A percentile compares a stretch with the other conserved stretches of the same genome.
These are phyloP conservation scores for Hydropotes inermis DNA, from an alignment of 2,113 vertebrate genomes.

Conservation along the genomic window DNA sequence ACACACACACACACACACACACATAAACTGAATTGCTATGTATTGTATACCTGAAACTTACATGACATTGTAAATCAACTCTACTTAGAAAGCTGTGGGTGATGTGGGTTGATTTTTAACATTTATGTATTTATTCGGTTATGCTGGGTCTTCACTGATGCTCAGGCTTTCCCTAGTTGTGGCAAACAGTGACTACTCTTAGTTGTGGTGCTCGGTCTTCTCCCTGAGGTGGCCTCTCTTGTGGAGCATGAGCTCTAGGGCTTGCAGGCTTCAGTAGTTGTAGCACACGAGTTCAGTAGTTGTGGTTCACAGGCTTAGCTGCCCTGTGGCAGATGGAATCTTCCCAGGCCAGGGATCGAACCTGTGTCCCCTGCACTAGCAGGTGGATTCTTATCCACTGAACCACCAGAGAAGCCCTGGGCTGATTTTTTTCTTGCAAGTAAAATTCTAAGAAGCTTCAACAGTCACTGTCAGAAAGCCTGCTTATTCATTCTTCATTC, in stretches of 20 bases:
- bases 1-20: not conserved
- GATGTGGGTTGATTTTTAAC: not conserved
- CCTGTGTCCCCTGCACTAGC: not conserved
- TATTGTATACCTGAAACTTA: not conserved
- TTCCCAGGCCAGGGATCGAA: not conserved
- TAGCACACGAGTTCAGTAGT: not conserved
- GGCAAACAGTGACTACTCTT: not conserved
- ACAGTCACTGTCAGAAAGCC: not conserved
- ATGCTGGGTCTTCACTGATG: rapidly evolving
- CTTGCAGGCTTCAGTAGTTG: not conserved
- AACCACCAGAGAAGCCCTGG: not conserved
- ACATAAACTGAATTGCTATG: not conserved
- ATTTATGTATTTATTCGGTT: not conserved
- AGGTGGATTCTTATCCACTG: not conserved
- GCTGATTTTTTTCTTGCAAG: not conserved
- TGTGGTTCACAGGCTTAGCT: not conserved
- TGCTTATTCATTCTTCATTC: not conserved
- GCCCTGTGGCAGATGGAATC: not conserved
- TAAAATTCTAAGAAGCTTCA: not conserved
- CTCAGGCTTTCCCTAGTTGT: not conserved
- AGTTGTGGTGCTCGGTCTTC: not conserved
- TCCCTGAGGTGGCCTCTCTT: not conserved
- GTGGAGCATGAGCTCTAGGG: not conserved
- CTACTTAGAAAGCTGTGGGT: not conserved
- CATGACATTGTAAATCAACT: not conserved